phyloP scores from a whole-genome alignment of 2,113 vertebrate genomes.

The Crotophaga sulcirostris region DNA sequence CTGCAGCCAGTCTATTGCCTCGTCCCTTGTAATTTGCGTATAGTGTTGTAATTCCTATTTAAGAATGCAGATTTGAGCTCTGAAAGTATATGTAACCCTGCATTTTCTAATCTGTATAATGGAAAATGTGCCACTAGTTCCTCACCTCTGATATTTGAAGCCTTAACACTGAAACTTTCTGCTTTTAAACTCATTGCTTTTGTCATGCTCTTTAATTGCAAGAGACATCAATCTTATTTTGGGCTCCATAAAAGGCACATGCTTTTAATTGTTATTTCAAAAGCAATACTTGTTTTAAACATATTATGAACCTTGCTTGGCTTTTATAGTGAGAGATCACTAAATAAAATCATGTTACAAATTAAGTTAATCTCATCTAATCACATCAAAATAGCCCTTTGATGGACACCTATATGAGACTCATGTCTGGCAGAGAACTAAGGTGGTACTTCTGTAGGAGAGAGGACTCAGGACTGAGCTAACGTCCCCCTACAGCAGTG shows the following conservation, averaged over 20 bases:
- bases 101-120: background rate
- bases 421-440: background rate
- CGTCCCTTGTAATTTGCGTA: background rate
- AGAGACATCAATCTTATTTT: background rate
- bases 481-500: rapidly evolving
- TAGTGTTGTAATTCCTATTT: background rate
- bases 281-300: background rate
- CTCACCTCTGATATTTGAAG: background rate
- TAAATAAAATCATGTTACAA: background rate
- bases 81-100: background rate
- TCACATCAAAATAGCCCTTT: background rate
- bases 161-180: background rate
- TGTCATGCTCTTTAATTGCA: background rate
- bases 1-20: background rate
- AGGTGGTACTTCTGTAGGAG: background rate
- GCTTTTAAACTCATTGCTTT: background rate
- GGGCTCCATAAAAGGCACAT: background rate
- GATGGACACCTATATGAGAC: background rate
- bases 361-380: background rate
- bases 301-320: background rate
- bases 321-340: background rate
- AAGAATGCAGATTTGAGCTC: background rate
- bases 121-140: background rate
- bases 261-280: background rate
- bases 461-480: background rate